Conservation (phyloP, 2,113 vertebrate species). For the Stercorarius parasiticus region DNA sequence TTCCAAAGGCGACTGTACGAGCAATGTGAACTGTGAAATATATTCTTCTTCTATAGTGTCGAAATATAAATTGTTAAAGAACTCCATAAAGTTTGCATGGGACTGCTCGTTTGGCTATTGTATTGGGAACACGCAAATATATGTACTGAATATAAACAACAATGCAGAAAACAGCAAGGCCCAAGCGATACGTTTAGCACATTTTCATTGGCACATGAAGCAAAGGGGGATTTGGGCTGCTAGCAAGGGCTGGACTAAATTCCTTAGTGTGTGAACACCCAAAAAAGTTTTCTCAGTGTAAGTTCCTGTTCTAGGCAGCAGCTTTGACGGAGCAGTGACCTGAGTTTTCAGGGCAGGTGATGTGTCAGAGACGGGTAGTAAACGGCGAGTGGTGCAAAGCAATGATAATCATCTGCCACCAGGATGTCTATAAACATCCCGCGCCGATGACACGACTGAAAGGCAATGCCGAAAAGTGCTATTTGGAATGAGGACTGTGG, state of each 20-base stretch:
- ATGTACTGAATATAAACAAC: neutral
- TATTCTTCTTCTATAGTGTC: neutral
- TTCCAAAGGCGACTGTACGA: neutral
- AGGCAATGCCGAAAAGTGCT: neutral
- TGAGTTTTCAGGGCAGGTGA: neutral
- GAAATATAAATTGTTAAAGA: neutral
- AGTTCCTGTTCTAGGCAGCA: neutral
- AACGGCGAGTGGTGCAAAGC: neutral
- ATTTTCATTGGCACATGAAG: neutral
- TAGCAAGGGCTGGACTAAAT: neutral
- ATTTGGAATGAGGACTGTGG: neutral
- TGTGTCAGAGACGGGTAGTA: neutral
- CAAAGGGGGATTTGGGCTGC: neutral
- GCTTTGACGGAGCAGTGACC: neutral
- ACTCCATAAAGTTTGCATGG: neutral
- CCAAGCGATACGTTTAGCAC: neutral
- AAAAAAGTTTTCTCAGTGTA: rapidly evolving
- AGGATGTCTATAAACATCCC: neutral
- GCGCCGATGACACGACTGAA: neutral
- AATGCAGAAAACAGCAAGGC: neutral
- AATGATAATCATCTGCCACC: neutral
- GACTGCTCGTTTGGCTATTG: neutral
- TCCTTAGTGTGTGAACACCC: neutral
- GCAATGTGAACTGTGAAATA: neutral
- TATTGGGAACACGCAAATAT: rapidly evolving